Base-by-base conservation (phyloP, 2,888 invertebrate genomes). In the Aproaerema taeniolella region DNA sequence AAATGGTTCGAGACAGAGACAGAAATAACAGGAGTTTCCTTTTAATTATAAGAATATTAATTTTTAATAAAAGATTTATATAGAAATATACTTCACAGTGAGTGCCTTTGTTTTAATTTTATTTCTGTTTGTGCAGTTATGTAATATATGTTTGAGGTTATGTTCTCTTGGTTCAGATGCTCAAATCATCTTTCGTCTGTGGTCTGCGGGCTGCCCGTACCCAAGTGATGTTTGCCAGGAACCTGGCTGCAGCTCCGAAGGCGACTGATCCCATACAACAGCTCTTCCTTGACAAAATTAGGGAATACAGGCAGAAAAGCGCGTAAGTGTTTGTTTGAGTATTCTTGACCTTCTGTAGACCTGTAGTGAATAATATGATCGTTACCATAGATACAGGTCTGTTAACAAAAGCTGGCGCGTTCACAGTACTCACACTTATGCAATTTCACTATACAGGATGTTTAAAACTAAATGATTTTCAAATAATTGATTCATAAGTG, bases 221-320 rank as follows among this genome's bases (percentile, higher is more conserved):
- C 39, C 87, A 88, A 10, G 74, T 83, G 12, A 74, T 90, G 47
- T 77, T 88, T 51, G 89, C 89, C 38, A 89, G 94, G 43, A 94
- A 92, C 72, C 78, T 95, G 59, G 94, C 94, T 40, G 88, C 94
- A 32, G 92, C 92, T n/a, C n/a, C n/a, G 31, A 94, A 93, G 70
- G 92, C 91, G 1, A 79, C 88, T 2, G 98, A 98, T 72, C 97
- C 98, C 2, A 95, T 98, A 63, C 98, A 98, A 75, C 93, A 97
- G 75, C 82, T 98, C 36, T 98, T 98, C 76, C 72, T 98, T 26
- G 95, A 97, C 53, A 97, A 98, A 90, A 89, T 98, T 53, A 89
- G 91, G 47, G 97, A 97, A 82, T 98, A 96, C 87, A 93, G 91
- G 68, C 87, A 91, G 57, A 96, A 96, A 74, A 93, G 94, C 88